Evolutionary conservation across 2,888 invertebrate genomes (phyloP).

Genomic region (Habroteleia sp.): DNA sequence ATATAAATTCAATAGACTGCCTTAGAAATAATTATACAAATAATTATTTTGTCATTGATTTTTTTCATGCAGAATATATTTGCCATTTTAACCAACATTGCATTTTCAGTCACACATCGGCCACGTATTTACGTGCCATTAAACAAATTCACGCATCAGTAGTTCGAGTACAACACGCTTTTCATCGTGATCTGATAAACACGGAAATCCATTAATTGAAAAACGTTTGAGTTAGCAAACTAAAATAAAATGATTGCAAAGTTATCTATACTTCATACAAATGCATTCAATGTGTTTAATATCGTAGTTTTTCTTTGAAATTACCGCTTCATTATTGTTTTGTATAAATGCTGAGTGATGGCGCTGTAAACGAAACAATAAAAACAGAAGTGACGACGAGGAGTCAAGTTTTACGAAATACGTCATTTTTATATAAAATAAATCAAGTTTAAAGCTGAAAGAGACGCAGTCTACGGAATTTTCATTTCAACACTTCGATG

Average conservation of each 20-base stretch:
- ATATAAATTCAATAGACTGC: slow-evolving; percentile 3
- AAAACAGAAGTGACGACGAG: too few relatives aligned
- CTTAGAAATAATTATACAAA: slow-evolving; percentile 29
- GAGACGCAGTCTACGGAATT: too few relatives aligned
- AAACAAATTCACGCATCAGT: slow-evolving; percentile 71
- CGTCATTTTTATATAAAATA: too few relatives aligned
- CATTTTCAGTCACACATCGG: slow-evolving; percentile 60
- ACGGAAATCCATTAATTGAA: slow-evolving; percentile 79
- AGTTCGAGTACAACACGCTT: slow-evolving; percentile 63
- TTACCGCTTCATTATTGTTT: too few relatives aligned
- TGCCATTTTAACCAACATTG: slow-evolving; percentile 47
- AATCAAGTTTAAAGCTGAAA: too few relatives aligned
- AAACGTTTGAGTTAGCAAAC: slow-evolving; percentile 72
- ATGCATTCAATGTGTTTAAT: slow-evolving; percentile 45
- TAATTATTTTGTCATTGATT: slow-evolving; percentile 24
- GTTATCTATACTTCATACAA: slow-evolving; percentile 44
- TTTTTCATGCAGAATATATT: slow-evolving; percentile 14
- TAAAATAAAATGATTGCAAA: slow-evolving; percentile 61
- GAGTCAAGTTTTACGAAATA: too few relatives aligned
- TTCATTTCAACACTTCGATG: too few relatives aligned
- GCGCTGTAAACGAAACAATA: too few relatives aligned
- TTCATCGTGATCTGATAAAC: slow-evolving; percentile 71
- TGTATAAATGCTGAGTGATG: too few relatives aligned
- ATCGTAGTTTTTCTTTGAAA: too few relatives aligned
- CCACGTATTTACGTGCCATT: slow-evolving; percentile 65